Evolutionary conservation across 2,888 invertebrate genomes (phyloP), one percentile per base, ranked within the genome.

Genomic region (Branchellion lobata): DNA sequence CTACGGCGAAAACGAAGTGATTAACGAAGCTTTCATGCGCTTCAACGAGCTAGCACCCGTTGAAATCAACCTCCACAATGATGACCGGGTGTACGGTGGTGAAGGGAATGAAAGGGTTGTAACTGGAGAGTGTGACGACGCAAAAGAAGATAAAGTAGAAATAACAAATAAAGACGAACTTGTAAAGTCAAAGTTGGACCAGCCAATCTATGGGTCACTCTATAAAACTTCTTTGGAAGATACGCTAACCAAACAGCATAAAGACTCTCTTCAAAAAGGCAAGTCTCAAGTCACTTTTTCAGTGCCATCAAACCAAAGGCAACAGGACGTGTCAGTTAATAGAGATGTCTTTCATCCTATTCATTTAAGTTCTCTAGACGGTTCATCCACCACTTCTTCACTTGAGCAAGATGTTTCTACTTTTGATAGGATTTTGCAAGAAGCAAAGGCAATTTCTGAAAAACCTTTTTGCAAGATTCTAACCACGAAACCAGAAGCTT

Each of bases 391-490:
- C 40, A 40, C 40, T 8, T 57, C 61, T 14, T 3, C 61, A 18
- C 61, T 57, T n/a, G 11, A 57, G 21, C 5, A 57, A n/a, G 61
- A 57, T 57, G 61, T 57, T 57, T 8, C 21, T 5, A 57, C 61
- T n/a, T 57, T 57, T n/a, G 61, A 57, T 18, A n/a, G 3, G 5
- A 5, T 57, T 5, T n/a, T 57, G 24, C 61, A 57, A n/a, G 14
- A 57, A n/a, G 21, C 61, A 24, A n/a, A 57, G 21, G 24, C 5
- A 24, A 5, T 8, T 14, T 57, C 21, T 24, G 61, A 57, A 24
- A 57, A 57, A n/a, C 61, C 61, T 18, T 57, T 57, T 57, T 57
- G 61, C 24, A 57, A 57, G 24, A 57, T 57, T n/a, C 24, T 57
- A 8, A 24, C 61, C 21, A 24, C 21, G 21, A 57, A 57, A 14